Evolutionary conservation across 2,888 invertebrate species (phyloP).

Genomic region (Strigamia transsilvanica): DNA sequence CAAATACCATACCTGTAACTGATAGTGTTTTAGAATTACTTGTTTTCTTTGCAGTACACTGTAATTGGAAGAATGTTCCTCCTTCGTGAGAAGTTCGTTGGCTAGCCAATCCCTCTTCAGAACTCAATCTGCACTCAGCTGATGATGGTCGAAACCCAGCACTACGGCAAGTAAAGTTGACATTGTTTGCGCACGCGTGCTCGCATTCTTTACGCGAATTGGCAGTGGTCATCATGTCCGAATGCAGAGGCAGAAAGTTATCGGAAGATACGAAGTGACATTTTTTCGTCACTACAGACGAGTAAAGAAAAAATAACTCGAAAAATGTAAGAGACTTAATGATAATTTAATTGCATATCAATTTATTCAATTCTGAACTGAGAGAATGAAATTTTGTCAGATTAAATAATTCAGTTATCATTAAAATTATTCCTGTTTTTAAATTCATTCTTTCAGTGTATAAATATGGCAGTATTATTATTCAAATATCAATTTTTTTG

Average conservation of each 20-base stretch:
- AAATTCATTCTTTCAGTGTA: slow-evolving; percentile 34
- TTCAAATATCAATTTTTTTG: neutral
- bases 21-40: neutral
- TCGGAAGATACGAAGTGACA: slow-evolving; percentile 26
- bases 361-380: slow-evolving; percentile 39
- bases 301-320: neutral
- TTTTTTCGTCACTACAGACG: neutral
- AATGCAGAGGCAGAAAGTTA: slow-evolving; percentile 48
- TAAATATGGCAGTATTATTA: slow-evolving; percentile 15
- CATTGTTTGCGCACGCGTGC: slow-evolving; percentile 50
- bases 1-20: neutral
- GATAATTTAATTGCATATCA: neutral
- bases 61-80: slow-evolving; percentile 33
- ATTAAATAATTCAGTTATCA: neutral
- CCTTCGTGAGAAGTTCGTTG: slow-evolving; percentile 24
- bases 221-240: slow-evolving; percentile 55
- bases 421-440: neutral
- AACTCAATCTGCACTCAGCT: slow-evolving; percentile 55
- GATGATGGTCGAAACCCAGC: slow-evolving; percentile 55
- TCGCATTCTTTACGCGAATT: slow-evolving; percentile 56
- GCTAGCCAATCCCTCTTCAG: slow-evolving; percentile 48
- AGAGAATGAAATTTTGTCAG: slow-evolving; percentile 1
- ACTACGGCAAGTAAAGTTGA: slow-evolving; percentile 54
- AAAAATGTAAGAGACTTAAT: neutral
- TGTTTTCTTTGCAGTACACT: slow-evolving; percentile 23